Base-by-base conservation (phyloP, 2,113 vertebrate species). In the Nematolebias whitei region DNA sequence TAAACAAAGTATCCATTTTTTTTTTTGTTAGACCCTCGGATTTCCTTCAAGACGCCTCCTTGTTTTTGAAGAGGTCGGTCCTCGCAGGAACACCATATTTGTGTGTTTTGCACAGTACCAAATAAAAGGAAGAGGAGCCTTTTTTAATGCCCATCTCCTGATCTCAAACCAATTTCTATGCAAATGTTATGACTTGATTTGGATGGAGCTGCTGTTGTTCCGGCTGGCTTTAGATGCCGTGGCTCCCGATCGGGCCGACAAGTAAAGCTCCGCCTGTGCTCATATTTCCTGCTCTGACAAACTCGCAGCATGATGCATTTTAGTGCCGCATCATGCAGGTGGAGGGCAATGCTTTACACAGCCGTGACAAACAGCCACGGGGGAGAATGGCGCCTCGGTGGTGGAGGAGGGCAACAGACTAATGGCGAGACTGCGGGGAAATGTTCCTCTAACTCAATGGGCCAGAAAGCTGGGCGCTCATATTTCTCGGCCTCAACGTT, bases 111-210 rank as follows among this genome's bases (percentile, higher is more conserved):
- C 23, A 35, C 15, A 54, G 57, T 64, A 4, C 38, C 24, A 60
- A 26, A 40, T 67, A 8, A 41, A 20, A 12, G 20, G 41, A 20
- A 5, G 23, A 24, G 15, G 60, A 51, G 55, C 4, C 22, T 77
- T 76, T 75, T 38, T 22, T 65, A 47, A 43, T 22, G 35, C 51
- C 59, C 72, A 83, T 88, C 79, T 84, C 44, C 53, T 1, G 23
- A 87, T 87, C 83, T 80, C 59, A 54, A 86, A 75, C 58, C 88
- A 90, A 86, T 90, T 87, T 90, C 85, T 88, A 90, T 90, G 86
- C 86, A 88, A 90, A 90, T 90, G 67, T 62, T 55, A 52, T 15
- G 10, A 70, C 64, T 64, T 50, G 71, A 81, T 83, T 79, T 80
- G 71, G 74, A 69, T 48, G 51, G 24, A 68, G 71, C 62, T 2